Evolutionary conservation across 30 jellyfish, hydroid and myxozoan genomes (phyloP).

Genomic region (Nemopilema nomurai): DNA sequence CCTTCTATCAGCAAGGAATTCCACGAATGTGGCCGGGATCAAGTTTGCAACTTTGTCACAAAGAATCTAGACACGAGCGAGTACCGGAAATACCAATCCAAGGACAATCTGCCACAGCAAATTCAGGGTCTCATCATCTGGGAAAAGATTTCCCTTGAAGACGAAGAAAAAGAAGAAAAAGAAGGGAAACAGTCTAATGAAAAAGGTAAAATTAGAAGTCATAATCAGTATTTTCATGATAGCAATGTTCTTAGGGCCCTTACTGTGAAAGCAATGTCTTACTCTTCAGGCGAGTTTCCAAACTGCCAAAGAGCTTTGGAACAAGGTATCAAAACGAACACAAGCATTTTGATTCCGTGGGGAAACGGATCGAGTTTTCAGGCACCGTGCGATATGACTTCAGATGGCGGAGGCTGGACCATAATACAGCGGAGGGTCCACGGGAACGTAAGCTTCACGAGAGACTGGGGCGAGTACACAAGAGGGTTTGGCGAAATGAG

Average conservation of each 20-base stretch:
- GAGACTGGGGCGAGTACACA: conserved; percentile 27
- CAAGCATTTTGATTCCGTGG: not conserved
- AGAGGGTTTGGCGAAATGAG: conserved; percentile 25
- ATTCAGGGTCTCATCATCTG: not conserved
- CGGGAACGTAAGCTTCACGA: conserved; percentile 13
- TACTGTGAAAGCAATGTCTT: too few relatives aligned
- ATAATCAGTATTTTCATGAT: too few relatives aligned
- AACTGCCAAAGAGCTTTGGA: conserved; percentile 18
- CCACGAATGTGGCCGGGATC: conserved; percentile 12
- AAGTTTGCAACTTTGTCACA: conserved; percentile 4
- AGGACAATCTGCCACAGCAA: not conserved
- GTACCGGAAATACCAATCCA: not conserved
- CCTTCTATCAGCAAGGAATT: not conserved
- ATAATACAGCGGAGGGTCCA: conserved; percentile 22
- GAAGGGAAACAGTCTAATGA: not conserved
- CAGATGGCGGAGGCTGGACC: conserved; percentile 58
- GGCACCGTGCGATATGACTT: conserved; percentile 39
- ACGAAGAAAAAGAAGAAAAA: not conserved
- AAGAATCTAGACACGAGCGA: not conserved
- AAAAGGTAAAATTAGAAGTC: not conserved
- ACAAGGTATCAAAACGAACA: conserved; percentile 4
- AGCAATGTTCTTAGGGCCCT: too few relatives aligned
- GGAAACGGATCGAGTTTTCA: conserved; percentile 23
- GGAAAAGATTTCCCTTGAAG: not conserved
- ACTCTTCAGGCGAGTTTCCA: not conserved